Conservation (phyloP, 2,888 invertebrate species). For the Conus canariensis region DNA sequence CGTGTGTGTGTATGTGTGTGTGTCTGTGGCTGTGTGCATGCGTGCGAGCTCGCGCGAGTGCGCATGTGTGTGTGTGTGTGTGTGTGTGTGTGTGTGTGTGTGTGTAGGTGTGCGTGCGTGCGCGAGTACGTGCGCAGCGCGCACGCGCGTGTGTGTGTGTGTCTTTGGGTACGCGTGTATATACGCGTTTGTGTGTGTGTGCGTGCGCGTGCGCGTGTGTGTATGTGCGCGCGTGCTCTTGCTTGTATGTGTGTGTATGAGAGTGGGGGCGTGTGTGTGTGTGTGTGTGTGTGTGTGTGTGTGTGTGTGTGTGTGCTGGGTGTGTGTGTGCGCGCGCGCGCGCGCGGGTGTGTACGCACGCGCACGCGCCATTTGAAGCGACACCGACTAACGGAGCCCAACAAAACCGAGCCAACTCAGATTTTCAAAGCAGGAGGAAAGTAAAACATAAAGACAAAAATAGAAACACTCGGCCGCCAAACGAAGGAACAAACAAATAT, state of each 20-base stretch:
- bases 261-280: neutral
- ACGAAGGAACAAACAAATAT: too few relatives aligned
- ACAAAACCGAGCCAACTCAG: too few relatives aligned
- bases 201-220: neutral
- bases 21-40: too few relatives aligned
- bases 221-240: neutral
- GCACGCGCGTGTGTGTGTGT: neutral
- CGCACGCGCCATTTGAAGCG: too few relatives aligned
- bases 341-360: neutral
- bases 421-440: too few relatives aligned
- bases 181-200: neutral
- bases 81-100: neutral
- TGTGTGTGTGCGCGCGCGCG: neutral
- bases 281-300: neutral
- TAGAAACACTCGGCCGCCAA: too few relatives aligned
- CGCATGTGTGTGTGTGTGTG: too few relatives aligned
- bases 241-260: neutral
- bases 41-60: neutral
- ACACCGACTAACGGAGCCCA: too few relatives aligned
- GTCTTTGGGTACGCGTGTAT: neutral
- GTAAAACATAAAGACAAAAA: too few relatives aligned
- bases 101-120: neutral
- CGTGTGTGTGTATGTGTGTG: neutral
- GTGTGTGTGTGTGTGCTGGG: neutral
- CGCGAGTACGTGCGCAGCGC: neutral